Evolutionary conservation across 2,888 invertebrate species (phyloP).

Genomic region (Hyposoter dolosus): DNA sequence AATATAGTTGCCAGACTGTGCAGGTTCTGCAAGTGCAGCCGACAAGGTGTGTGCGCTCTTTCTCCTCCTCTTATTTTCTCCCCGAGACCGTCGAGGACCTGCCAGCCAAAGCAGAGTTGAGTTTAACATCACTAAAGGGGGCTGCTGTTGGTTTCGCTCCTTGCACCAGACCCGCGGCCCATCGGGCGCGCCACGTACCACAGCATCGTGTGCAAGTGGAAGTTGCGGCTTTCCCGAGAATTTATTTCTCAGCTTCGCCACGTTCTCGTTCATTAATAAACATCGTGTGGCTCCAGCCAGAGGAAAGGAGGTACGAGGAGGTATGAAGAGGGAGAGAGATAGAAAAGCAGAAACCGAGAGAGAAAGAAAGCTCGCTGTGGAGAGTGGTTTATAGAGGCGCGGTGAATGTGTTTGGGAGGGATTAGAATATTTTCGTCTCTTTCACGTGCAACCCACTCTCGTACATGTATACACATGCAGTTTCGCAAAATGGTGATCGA

Average conservation of each 20-base stretch:
- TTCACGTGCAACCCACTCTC: conserved; percentile 8
- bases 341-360: conserved; percentile 14
- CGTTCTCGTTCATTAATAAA: conserved; percentile 68
- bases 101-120: conserved; percentile 62
- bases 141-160: conserved; percentile 43
- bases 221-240: conserved; percentile 64
- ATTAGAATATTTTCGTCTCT: conserved; percentile 26
- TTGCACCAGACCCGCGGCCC: conserved; percentile 19
- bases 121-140: conserved; percentile 49
- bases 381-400: conserved; percentile 35
- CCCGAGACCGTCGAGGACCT: conserved; percentile 47
- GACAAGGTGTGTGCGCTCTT: conserved; percentile 56
- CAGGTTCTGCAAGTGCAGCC: conserved; percentile 22
- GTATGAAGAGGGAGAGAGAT: conserved; percentile 32
- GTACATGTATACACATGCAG: not conserved
- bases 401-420: conserved; percentile 56
- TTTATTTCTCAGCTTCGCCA: conserved; percentile 62
- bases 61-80: conserved; percentile 27
- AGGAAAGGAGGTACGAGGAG: conserved; percentile 9
- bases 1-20: conserved; percentile 45
- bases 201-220: conserved; percentile 62
- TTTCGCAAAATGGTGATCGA: not conserved
- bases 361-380: not conserved
- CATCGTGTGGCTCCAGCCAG: conserved; percentile 58
- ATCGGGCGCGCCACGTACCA: conserved; percentile 46